Percentiles rank a stretch among this genome's conserved stretches.
Evolutionary conservation across 2,797 vertebrate species (phyloP).

Genomic region (Clarias pachynema): DNA sequence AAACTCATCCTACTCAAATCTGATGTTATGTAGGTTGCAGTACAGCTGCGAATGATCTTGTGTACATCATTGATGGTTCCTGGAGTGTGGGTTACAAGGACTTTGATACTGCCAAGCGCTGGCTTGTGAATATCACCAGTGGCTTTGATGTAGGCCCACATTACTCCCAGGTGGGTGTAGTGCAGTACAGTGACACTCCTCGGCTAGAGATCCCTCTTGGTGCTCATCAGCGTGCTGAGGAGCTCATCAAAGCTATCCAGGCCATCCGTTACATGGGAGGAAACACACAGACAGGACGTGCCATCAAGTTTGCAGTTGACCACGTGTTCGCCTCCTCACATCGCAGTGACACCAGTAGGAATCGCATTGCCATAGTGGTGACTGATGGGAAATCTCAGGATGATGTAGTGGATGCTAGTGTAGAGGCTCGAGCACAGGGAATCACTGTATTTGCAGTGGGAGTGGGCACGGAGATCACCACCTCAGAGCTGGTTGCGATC

Average conservation of each 20-base stretch:
- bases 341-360: conserved; percentile 70
- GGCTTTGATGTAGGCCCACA: conserved; percentile 77
- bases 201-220: conserved; percentile 79
- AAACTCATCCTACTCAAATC: conserved; percentile 9
- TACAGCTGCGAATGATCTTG: conserved; percentile 81
- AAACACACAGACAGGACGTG: conserved; percentile 82
- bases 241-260: conserved; percentile 73
- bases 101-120: conserved; percentile 81
- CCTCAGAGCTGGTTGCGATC: conserved; percentile 77
- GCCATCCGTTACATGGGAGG: conserved; percentile 77
- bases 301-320: conserved; percentile 79
- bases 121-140: conserved; percentile 81
- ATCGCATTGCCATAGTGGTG: conserved; percentile 80
- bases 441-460: conserved; percentile 80
- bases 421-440: conserved; percentile 71
- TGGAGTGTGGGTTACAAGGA: conserved; percentile 79
- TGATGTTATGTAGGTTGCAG: conserved; percentile 73
- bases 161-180: conserved; percentile 78
- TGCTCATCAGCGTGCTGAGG: conserved; percentile 64
- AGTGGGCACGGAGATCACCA: conserved; percentile 80
- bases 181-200: conserved; percentile 82
- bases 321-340: conserved; percentile 75
- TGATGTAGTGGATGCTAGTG: conserved; percentile 76
- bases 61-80: conserved; percentile 81
- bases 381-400: conserved; percentile 84